Conservation (phyloP, 2,888 invertebrate species). For the Tinea trinotella region DNA sequence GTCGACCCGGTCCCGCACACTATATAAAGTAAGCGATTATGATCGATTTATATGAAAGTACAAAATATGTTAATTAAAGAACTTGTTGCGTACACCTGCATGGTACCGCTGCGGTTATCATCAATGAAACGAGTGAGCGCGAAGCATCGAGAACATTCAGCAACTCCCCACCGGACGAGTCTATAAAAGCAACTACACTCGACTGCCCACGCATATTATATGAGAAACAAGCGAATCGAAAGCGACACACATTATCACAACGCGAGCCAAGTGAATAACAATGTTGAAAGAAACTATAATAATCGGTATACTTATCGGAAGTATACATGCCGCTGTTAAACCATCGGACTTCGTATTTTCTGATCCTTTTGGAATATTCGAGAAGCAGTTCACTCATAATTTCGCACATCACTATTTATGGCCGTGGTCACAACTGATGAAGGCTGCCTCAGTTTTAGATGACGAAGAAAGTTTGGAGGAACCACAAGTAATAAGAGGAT, state of each 20-base stretch:
- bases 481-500: constrained; percentile 49
- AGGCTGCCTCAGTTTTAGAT: constrained; percentile 45
- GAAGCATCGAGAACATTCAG: constrained; percentile 58
- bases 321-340: constrained; percentile 30
- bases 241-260: constrained; percentile 22
- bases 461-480: constrained; percentile 46
- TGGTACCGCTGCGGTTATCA: constrained; percentile 43
- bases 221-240: constrained; percentile 26
- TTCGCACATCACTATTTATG: constrained; percentile 53
- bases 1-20: too few species aligned
- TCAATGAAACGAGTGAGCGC: constrained; percentile 43
- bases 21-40: too few species aligned
- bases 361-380: constrained; percentile 50
- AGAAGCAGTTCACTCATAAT: constrained; percentile 49
- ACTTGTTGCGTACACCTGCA: constrained; percentile 46
- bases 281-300: constrained; percentile 41
- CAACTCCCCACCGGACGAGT: constrained; percentile 37
- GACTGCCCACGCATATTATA: constrained; percentile 35
- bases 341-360: constrained; percentile 35
- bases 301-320: constrained; percentile 28
- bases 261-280: constrained; percentile 20
- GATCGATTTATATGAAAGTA: too few species aligned
- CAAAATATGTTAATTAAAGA: too few species aligned
- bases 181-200: constrained; percentile 47
- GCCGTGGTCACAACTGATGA: constrained; percentile 59